phyloP scores from a whole-genome alignment of 2,797 vertebrate species.

The Xerus rutilus region DNA sequence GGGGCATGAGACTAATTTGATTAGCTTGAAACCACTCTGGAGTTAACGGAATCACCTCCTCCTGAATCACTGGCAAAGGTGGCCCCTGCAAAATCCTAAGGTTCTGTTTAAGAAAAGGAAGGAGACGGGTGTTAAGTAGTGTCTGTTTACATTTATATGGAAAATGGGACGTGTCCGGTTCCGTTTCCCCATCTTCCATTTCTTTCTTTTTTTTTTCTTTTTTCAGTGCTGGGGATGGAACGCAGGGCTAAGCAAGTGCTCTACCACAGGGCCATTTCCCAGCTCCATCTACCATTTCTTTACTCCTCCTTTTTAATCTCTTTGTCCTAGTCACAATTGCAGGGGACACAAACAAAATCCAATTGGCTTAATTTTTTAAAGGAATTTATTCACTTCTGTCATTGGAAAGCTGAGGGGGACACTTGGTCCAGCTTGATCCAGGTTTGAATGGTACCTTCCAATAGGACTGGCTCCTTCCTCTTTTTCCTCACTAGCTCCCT shows the following conservation, averaged over 20 bases:
- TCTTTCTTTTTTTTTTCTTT: background rate
- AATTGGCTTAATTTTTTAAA: background rate
- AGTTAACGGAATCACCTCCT: background rate
- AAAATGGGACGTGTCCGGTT: background rate
- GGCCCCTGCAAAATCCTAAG: background rate
- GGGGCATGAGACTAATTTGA: background rate
- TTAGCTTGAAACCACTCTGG: background rate
- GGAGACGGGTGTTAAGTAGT: background rate
- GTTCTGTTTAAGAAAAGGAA: background rate
- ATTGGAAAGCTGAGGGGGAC: background rate
- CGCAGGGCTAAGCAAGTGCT: no score
- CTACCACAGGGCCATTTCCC: background rate
- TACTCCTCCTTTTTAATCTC: background rate
- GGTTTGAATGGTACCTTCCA: background rate
- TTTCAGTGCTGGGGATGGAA: no score
- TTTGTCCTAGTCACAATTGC: background rate
- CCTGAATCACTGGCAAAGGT: background rate
- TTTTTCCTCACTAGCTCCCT: background rate
- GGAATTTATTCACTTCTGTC: background rate
- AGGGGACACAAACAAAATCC: background rate
- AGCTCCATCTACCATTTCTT: background rate
- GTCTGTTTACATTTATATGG: background rate
- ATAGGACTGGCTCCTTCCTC: background rate
- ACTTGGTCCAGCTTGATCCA: background rate
- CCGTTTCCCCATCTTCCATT: background rate